A percentile compares a stretch with the other conserved stretches of the same genome.
phyloP scores from a whole-genome alignment of 2,113 vertebrate genomes.

The Atractosteus spatula region DNA sequence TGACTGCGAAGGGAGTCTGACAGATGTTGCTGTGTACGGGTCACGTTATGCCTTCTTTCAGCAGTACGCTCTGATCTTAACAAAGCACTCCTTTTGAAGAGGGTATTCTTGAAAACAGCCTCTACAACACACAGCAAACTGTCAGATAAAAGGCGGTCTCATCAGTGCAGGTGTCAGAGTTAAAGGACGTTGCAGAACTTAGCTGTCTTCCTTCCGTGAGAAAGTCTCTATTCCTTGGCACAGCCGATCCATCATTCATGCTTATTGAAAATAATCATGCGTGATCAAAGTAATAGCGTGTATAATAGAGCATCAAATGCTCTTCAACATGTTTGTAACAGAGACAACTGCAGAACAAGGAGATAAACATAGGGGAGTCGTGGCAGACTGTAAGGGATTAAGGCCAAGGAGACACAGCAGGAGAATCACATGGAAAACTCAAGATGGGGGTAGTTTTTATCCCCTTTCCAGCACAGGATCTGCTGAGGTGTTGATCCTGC shows the following conservation, averaged over 20 bases:
- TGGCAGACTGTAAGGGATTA: too few species aligned
- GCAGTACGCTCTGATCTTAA: too few species aligned
- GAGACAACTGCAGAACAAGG: not conserved
- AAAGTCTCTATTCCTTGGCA: not conserved
- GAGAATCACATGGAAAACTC: not conserved
- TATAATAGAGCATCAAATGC: not conserved
- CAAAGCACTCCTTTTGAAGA: not conserved
- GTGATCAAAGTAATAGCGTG: not conserved
- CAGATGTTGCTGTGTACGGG: too few species aligned
- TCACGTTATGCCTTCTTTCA: too few species aligned
- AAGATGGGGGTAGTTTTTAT: too few species aligned
- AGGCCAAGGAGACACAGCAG: too few species aligned
- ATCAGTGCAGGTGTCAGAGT: not conserved
- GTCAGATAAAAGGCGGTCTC: conserved; percentile 2
- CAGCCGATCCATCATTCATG: not conserved
- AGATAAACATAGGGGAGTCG: not conserved
- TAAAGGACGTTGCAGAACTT: not conserved
- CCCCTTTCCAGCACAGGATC: too few species aligned
- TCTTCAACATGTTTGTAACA: not conserved
- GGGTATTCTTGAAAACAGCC: not conserved
- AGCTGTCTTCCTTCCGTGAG: not conserved
- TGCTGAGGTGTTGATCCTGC: too few species aligned
- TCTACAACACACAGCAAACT: not conserved
- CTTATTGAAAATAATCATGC: not conserved
- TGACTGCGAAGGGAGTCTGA: too few species aligned